Percentiles rank a stretch among this genome's conserved stretches.
These are phyloP conservation scores for Chrysina gloriosa DNA, from an alignment of 2,888 invertebrate species.

Conservation along the genomic window DNA sequence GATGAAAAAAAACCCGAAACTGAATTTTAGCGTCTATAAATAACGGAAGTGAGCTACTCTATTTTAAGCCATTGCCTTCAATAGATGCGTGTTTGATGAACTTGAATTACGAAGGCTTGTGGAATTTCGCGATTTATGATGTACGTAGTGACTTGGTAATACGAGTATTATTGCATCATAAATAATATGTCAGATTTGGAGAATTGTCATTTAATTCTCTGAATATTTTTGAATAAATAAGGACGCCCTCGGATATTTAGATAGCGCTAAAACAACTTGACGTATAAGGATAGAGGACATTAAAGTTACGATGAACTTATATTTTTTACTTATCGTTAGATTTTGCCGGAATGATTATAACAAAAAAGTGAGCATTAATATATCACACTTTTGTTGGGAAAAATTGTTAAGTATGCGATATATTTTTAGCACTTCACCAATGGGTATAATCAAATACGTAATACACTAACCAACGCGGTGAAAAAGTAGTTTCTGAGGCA, in stretches of 20 bases:
- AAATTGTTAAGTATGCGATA: no score
- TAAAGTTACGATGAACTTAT: constrained; percentile 17
- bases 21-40: constrained; percentile 4
- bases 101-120: constrained; percentile 8
- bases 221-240: neutral
- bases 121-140: constrained; percentile 3
- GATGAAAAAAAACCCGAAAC: constrained; percentile 1
- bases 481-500: no score
- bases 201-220: neutral
- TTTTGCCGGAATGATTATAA: neutral
- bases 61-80: constrained; percentile 20
- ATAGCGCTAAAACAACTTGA: neutral
- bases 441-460: no score
- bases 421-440: no score
- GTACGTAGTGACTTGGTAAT: neutral
- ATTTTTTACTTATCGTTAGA: no score
- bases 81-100: neutral
- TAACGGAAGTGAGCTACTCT: constrained; percentile 6
- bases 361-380: no score
- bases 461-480: no score
- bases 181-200: neutral
- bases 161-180: neutral
- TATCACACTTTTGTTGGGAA: no score
- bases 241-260: neutral
- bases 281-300: constrained; percentile 13